Base-by-base conservation (phyloP, 92 coral and sea anemone species). In the Porites rus region DNA sequence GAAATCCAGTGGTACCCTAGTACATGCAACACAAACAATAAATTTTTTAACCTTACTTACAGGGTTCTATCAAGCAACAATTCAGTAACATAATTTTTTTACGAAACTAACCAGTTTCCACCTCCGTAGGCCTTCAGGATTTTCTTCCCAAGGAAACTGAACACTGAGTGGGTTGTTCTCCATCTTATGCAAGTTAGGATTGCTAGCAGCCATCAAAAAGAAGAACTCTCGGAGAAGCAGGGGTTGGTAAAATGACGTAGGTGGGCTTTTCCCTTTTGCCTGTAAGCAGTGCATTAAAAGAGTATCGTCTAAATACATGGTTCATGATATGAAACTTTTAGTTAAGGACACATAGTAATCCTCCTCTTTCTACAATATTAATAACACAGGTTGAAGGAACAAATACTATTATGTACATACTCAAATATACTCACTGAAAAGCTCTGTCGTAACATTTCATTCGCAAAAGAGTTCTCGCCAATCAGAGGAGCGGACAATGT, bases 141-240 rank as follows among this genome's bases (percentile, higher is more conserved):
- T 82, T 46, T 85, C 90, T 83, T 93, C 96, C 96, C 93, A 93
- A 0, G 96, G 96, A 74, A 83, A 80, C 67, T 93, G 86, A 63
- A 93, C 71, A 64, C 92, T 86, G 70, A 93, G 65, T 6, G 93
- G 86, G 56, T 93, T 93, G 74, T 72, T 73, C 21, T 73, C 82
- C 88, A 90, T 83, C 63, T 77, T 84, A 24, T 93, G 91, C 43
- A 90, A 64, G 87, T 43, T 72, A 31, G 90, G 79, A 53, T 86
- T 90, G 58, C 79, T 79, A 79, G 88, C 77, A 13, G 89, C 96
- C 51, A 84, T 77, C 38, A 82, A 77, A 64, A 93, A 85, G 77
- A 93, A 76, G 83, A 81, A 87, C 75, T 93, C 96, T 17, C 96
- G 91, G 51, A 82, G 81, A 82, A 77, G 71, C 75, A 63, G 2